Evolutionary conservation across 2,797 vertebrate species (phyloP).

Genomic region (Diplodus puntazzo): DNA sequence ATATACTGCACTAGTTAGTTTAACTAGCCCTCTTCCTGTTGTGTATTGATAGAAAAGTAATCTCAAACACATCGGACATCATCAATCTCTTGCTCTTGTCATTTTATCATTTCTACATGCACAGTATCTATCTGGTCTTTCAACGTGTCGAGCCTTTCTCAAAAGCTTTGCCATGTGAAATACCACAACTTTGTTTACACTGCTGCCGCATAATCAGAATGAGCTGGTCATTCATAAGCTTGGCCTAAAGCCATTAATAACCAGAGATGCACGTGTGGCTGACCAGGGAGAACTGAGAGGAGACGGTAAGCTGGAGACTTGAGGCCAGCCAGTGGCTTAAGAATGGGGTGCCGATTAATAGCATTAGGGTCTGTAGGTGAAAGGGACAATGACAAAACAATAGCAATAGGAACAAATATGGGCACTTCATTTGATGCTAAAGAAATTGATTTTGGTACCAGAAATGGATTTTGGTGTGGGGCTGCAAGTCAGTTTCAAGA

Average conservation of each 20-base stretch:
- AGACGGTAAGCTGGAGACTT: constrained; percentile 48
- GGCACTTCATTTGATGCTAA: not conserved
- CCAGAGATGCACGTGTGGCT: constrained; percentile 35
- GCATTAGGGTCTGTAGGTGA: constrained; percentile 65
- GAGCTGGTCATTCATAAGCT: constrained; percentile 16
- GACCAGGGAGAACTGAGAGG: constrained; percentile 29
- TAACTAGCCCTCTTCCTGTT: too few relatives aligned
- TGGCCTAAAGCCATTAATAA: constrained; percentile 32
- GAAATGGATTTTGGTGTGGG: not conserved
- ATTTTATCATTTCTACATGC: not conserved
- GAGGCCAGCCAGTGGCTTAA: constrained; percentile 46
- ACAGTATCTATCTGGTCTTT: not conserved
- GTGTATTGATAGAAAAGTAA: too few relatives aligned
- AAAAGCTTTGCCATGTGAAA: not conserved
- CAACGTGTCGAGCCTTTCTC: not conserved
- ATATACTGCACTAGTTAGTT: not conserved
- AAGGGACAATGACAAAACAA: constrained; percentile 59
- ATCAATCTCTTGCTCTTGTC: not conserved
- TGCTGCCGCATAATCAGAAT: constrained; percentile 13
- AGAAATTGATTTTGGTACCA: not conserved
- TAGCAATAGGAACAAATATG: constrained; percentile 25
- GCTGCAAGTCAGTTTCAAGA: not conserved
- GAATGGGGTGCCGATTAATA: constrained; percentile 49
- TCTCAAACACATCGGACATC: too few relatives aligned
- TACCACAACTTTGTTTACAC: not conserved